Conservation (phyloP, 2,888 invertebrate genomes). For the Cinara cedri region DNA sequence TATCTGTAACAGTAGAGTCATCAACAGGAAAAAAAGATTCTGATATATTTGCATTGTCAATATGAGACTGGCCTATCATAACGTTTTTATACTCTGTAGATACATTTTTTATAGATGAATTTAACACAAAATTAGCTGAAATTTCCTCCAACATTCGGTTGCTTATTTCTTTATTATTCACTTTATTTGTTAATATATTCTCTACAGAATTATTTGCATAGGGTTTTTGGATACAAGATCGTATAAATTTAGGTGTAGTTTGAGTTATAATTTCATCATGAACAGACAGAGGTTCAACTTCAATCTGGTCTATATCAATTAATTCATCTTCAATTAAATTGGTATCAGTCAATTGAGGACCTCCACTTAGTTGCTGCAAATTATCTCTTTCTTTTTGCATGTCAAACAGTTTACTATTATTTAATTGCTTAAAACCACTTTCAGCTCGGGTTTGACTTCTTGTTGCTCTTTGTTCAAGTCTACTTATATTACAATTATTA, state of each 20-base stretch:
- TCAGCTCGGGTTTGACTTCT: slow-evolving; percentile 53
- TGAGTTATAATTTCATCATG: slow-evolving; percentile 23
- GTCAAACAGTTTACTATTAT: slow-evolving; percentile 1
- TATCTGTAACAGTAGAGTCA: not conserved
- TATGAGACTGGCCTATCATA: not conserved
- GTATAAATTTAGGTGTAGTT: not conserved
- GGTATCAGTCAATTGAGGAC: slow-evolving; percentile 5
- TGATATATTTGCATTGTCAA: not conserved
- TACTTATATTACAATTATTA: not conserved
- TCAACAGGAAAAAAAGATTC: not conserved
- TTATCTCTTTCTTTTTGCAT: slow-evolving; percentile 20
- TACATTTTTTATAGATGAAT: not conserved
- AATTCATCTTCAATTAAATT: slow-evolving; percentile 4
- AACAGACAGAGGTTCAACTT: slow-evolving; percentile 35
- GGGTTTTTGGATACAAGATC: not conserved
- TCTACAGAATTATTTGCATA: not conserved
- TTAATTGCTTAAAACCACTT: slow-evolving; percentile 3
- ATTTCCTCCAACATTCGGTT: slow-evolving; percentile 19
- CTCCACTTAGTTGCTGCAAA: slow-evolving; percentile 13
- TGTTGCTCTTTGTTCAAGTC: slow-evolving; percentile 40
- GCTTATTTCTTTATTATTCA: slow-evolving; percentile 14
- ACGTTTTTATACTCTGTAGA: slow-evolving; percentile 15
- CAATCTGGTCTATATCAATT: slow-evolving; percentile 31
- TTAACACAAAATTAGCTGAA: slow-evolving; percentile 19
- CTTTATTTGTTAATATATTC: not conserved